Evolutionary conservation across 2,797 vertebrate species (phyloP), one percentile per base, ranked within the genome.

Genomic region (Tympanoctomys barrerae): DNA sequence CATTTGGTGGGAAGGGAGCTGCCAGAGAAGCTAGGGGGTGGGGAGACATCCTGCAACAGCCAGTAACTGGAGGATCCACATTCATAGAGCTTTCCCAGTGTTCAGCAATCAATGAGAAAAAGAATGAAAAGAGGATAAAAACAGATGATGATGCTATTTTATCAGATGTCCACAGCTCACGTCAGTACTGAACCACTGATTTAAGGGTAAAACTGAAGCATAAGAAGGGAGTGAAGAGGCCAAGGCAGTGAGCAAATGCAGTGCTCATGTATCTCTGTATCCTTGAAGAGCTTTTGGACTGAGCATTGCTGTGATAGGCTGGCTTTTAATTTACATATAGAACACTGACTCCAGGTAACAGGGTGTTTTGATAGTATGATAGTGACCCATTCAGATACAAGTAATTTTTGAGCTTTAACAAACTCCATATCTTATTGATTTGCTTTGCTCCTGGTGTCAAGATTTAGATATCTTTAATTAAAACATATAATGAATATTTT

Each of bases 321-420:
- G 10, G 73, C 42, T 89, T 68, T 39, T 86, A 93, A 84, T 66
- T 73, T 78, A 9, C 14, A 54, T 77, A 71, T n/a, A 54, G 52
- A 94, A 70, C 92, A 66, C 3, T 85, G 46, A 12, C 46, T 91
- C 93, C 46, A 31, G 28, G 59, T 21, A 5, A 0, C 75, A 62
- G 49, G 42, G 31, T 11, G 11, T 57, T 93, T 73, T 66, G 21
- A 2, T 36, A 78, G 36, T 81, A 8, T 59, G 14, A 61, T 36
- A 28, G 22, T n/a, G 7, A 14, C 66, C 12, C 21, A 21, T 28
- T 59, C 87, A 82, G 18, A 54, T 21, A n/a, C 85, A 83, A 90
- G 16, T 75, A 73, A 68, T 24, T 86, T 94, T 95, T 59, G 22
- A 82, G n/a, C 18, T 77, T 80, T 86, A 85, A 59, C 28, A 16